phyloP scores from a whole-genome alignment of 2,888 invertebrate genomes.

The Drosophila pegasa region DNA sequence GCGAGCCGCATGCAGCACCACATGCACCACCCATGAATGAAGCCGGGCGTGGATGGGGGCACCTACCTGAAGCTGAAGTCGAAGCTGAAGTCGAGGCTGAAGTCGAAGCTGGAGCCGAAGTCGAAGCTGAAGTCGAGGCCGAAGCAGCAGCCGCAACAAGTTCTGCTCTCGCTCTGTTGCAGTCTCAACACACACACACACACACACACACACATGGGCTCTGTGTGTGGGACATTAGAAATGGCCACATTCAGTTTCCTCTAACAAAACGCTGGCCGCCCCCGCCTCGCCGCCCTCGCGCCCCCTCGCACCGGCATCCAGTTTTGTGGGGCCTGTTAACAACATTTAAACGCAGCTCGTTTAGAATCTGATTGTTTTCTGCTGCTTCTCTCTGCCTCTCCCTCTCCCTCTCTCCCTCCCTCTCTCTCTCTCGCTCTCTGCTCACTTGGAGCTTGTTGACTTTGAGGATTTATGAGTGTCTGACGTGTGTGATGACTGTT shows the following conservation, averaged over 20 bases:
- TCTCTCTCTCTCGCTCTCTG: too few species aligned
- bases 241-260: conserved; percentile 35
- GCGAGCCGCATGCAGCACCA: conserved; percentile 3
- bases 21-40: conserved; percentile 55
- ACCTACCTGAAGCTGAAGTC: conserved; percentile 30
- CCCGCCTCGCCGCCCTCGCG: neutral
- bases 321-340: conserved; percentile 63
- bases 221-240: conserved; percentile 81
- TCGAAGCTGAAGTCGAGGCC: neutral
- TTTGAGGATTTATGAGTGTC: conserved; percentile 81
- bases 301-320: neutral
- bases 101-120: neutral
- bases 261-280: neutral
- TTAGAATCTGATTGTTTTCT: conserved; percentile 69
- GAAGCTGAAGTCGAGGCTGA: too few species aligned
- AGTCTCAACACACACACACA: conserved; percentile 2
- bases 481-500: conserved; percentile 82
- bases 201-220: neutral
- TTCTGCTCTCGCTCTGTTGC: conserved; percentile 14
- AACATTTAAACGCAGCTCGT: conserved; percentile 78
- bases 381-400: conserved; percentile 6
- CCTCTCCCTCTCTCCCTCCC: neutral
- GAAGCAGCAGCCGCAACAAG: conserved; percentile 15
- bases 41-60: conserved; percentile 1
- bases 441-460: conserved; percentile 60